Evolutionary conservation across 2,797 vertebrate genomes (phyloP), one percentile per base, ranked within the genome.

Genomic region (Coreius guichenoti): DNA sequence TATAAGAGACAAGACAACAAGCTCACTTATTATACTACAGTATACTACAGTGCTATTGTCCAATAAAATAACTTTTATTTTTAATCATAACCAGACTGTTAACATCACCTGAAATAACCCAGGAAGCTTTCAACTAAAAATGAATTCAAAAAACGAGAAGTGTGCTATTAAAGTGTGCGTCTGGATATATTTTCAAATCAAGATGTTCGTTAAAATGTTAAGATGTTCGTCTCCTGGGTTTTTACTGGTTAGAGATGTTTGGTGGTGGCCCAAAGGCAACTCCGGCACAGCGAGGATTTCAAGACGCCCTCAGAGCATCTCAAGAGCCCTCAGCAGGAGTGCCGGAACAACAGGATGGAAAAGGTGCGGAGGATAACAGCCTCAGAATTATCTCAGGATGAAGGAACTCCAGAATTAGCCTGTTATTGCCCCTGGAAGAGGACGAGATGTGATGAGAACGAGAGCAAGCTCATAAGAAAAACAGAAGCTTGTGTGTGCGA

Each of bases 261-360:
- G 68, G 31, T 72, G 78, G 56, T 29, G n/a, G 29, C 45, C 87
- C 70, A 39, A 47, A 81, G 26, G 81, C 23, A 84, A 26, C 58
- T 72, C 70, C 51, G 51, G 69, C 63, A 3, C 47, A 81, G 69
- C 5, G 13, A 81, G 72, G 6, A 36, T 67, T 54, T 70, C 23
- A 19, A 80, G 56, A 82, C 31, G 6, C 39, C 58, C 47, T 75
- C 56, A 54, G 14, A 79, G 67, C 69, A 58, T 70, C 79, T 63
- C 73, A 51, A 6, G 19, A 51, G 31, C 67, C 70, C 80, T 54
- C 67, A 75, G 82, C 80, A 51, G 82, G 72, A 81, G 45, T 43
- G 81, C 65, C 36, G 80, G 65, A 86, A 83, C 21, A 31, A 69
- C 81, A 86, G 74, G 73, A 83, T 86, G 86, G 74, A 45, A 82